A percentile compares a stretch with the other conserved stretches of the same genome.
Evolutionary conservation across 64 coral and sea anemone genomes (phyloP).

Genomic region (Anthopleura sola): DNA sequence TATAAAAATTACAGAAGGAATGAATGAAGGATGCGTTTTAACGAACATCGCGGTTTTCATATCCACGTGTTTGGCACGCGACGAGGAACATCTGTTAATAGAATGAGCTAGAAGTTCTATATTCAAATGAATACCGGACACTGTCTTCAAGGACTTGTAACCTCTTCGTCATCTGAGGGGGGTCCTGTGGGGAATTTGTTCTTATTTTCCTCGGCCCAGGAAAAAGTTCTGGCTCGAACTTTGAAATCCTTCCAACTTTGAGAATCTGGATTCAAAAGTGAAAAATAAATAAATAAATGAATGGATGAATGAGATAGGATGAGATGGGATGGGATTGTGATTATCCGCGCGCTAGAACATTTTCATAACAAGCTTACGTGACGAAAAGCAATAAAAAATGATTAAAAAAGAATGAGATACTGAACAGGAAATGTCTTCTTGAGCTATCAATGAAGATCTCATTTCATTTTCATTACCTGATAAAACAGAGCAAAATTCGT

Average conservation of each 20-base stretch:
- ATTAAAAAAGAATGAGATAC: too few species aligned
- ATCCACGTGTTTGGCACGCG: background rate
- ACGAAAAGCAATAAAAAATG: too few species aligned
- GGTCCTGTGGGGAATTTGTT: slow-evolving; percentile 45
- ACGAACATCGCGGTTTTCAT: background rate
- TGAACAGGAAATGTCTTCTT: too few species aligned
- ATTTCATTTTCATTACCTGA: too few species aligned
- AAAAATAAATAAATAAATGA: background rate
- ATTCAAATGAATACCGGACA: background rate
- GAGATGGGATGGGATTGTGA: background rate
- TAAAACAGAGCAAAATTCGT: too few species aligned
- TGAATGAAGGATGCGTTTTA: background rate
- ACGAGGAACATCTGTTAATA: background rate
- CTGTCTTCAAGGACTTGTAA: slow-evolving; percentile 1
- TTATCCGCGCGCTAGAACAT: too few species aligned
- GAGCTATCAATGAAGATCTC: too few species aligned
- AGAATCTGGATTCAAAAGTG: background rate
- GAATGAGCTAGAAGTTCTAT: slow-evolving; percentile 6
- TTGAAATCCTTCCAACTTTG: slow-evolving; percentile 61
- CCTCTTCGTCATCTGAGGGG: slow-evolving; percentile 53
- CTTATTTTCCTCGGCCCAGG: slow-evolving; percentile 55
- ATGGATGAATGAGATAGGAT: background rate
- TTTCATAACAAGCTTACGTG: too few species aligned
- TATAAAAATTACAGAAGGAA: background rate
- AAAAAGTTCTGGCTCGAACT: slow-evolving; percentile 41